These are phyloP conservation scores for Macaca mulatta DNA, from an alignment of 2,113 vertebrate species.

Conservation along the genomic window DNA sequence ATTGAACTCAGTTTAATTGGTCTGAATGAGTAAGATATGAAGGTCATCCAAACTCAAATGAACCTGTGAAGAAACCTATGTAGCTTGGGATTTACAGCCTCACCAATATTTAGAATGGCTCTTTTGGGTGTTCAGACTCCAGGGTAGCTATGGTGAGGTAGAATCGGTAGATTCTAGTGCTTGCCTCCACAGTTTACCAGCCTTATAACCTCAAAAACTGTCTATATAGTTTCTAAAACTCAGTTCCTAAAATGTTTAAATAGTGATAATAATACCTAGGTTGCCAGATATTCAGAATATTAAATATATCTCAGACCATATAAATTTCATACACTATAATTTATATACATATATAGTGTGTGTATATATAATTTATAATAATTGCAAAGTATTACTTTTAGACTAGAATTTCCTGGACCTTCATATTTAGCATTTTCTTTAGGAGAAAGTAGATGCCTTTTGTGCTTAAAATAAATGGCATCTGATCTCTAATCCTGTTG, in stretches of 20 bases:
- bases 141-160: background rate
- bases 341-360: background rate
- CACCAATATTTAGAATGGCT: background rate
- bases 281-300: background rate
- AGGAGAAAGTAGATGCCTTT: background rate
- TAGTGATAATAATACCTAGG: background rate
- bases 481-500: background rate
- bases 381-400: background rate
- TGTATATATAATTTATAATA: background rate
- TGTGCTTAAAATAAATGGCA: background rate
- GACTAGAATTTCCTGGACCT: background rate
- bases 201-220: background rate
- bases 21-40: background rate
- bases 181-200: background rate
- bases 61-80: background rate
- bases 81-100: background rate
- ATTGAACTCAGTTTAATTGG: background rate
- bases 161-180: background rate
- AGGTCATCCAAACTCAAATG: background rate
- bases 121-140: background rate
- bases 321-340: background rate
- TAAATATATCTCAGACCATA: background rate
- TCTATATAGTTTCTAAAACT: background rate
- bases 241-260: background rate
- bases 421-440: background rate